These are phyloP conservation scores for Diploscapter pachys DNA, from an alignment of 1,140 invertebrate genomes.

Conservation along the genomic window DNA sequence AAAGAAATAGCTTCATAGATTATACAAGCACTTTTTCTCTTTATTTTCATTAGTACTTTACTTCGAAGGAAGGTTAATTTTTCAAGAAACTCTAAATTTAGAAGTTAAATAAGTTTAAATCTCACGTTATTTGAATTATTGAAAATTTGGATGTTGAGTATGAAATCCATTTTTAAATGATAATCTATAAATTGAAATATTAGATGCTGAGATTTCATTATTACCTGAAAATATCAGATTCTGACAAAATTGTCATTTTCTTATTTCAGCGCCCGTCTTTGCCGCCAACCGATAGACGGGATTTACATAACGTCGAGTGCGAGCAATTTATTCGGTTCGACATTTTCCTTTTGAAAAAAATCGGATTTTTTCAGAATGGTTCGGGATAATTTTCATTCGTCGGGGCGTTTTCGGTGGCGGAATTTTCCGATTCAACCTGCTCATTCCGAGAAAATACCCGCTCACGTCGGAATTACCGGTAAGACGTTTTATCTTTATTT, in stretches of 20 bases:
- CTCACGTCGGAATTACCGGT: neutral
- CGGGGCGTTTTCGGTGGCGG: constrained; percentile 15
- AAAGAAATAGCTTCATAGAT: too few species aligned
- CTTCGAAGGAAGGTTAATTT: too few species aligned
- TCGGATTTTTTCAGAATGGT: constrained; percentile 5
- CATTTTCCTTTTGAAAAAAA: neutral
- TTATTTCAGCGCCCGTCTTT: constrained; percentile 11
- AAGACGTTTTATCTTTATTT: too few species aligned
- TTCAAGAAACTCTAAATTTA: too few species aligned
- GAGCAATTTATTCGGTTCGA: constrained; percentile 8
- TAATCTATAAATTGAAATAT: too few species aligned
- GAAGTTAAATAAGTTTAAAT: too few species aligned
- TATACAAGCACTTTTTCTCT: too few species aligned
- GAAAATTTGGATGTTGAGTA: too few species aligned
- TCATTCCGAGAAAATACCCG: constrained; percentile 5
- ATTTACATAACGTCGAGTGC: constrained; percentile 7
- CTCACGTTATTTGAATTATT: too few species aligned
- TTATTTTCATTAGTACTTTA: too few species aligned
- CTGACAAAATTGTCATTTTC: neutral
- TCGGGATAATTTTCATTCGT: constrained; percentile 16
- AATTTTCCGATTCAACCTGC: constrained; percentile 11
- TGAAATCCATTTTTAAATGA: too few species aligned
- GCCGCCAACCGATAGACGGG: constrained; percentile 5
- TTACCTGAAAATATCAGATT: neutral
- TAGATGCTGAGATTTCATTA: neutral